Percentiles rank a stretch among this genome's conserved stretches.
Conservation (phyloP, 2,797 vertebrate genomes). For the Enteromius anoplus region DNA sequence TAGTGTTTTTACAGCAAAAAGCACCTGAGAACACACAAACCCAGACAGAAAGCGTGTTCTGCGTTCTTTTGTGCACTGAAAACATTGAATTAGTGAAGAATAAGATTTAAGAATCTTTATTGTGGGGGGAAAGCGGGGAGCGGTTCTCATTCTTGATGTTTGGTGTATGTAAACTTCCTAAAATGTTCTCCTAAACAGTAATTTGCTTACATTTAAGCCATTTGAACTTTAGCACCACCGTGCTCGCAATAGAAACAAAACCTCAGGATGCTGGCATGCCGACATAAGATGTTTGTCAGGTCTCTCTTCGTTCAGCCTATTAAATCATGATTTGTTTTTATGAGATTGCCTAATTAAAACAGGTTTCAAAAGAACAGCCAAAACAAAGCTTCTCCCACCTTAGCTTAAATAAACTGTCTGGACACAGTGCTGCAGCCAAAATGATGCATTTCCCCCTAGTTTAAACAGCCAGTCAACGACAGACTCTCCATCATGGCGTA, state of each 20-base stretch:
- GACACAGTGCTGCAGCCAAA: slow-evolving; percentile 41
- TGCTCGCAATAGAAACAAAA: slow-evolving; percentile 32
- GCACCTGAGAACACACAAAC: slow-evolving; percentile 56
- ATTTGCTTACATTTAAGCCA: slow-evolving; percentile 35
- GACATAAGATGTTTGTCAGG: slow-evolving; percentile 37
- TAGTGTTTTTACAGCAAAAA: slow-evolving; percentile 58
- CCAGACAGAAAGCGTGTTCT: slow-evolving; percentile 36
- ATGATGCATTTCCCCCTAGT: slow-evolving; percentile 57
- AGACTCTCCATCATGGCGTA: slow-evolving; percentile 50
- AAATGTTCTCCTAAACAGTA: slow-evolving; percentile 33
- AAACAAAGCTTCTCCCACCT: slow-evolving; percentile 44
- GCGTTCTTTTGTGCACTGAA: background rate
- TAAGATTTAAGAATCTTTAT: background rate
- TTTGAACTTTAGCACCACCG: slow-evolving; percentile 24
- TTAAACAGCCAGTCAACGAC: slow-evolving; percentile 57
- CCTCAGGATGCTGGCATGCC: slow-evolving; percentile 10
- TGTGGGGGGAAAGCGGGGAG: background rate
- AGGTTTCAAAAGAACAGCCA: slow-evolving; percentile 40
- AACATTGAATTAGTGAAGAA: slow-evolving; percentile 1
- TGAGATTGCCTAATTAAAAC: slow-evolving; percentile 48
- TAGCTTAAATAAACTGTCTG: slow-evolving; percentile 50
- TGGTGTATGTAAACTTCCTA: slow-evolving; percentile 15
- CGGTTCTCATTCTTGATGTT: slow-evolving; percentile 7
- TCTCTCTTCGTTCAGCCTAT: slow-evolving; percentile 39
- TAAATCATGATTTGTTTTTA: slow-evolving; percentile 51